Evolutionary conservation across 92 coral and sea anemone species (phyloP).

Genomic region (Palythoa heliodiscus): DNA sequence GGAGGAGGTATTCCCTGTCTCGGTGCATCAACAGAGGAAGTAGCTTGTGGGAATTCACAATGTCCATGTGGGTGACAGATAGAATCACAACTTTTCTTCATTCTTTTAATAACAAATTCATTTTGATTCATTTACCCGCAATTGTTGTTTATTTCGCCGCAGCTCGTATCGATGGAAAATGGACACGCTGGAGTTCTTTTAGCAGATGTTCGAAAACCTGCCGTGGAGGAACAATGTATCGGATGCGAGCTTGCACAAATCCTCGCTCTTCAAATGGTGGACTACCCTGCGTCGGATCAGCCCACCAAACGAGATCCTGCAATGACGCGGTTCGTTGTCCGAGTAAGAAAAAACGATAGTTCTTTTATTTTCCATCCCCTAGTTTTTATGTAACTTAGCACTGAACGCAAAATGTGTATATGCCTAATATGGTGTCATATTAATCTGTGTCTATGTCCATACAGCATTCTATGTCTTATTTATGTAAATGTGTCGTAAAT

Average conservation of each 20-base stretch:
- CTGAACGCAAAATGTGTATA: too few species aligned
- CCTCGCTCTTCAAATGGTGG: constrained; percentile 13
- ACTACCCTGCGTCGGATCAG: background rate
- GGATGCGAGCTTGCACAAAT: background rate
- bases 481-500: too few species aligned
- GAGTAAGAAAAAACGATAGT: constrained; percentile 34
- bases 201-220: constrained; percentile 13
- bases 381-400: background rate
- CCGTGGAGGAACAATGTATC: background rate
- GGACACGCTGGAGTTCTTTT: constrained; percentile 8
- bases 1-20: constrained; percentile 2
- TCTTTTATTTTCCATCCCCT: background rate
- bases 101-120: background rate
- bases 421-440: too few species aligned
- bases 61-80: background rate
- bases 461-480: too few species aligned
- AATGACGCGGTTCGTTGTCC: constrained; percentile 46
- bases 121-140: background rate
- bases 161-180: background rate
- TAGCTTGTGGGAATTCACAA: background rate
- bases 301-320: constrained; percentile 52
- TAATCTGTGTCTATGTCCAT: too few species aligned
- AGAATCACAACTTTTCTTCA: background rate
- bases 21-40: background rate
- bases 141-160: background rate